These are phyloP conservation scores for Rhadina sibilatrix DNA, from an alignment of 2,113 vertebrate genomes.

Conservation along the genomic window DNA sequence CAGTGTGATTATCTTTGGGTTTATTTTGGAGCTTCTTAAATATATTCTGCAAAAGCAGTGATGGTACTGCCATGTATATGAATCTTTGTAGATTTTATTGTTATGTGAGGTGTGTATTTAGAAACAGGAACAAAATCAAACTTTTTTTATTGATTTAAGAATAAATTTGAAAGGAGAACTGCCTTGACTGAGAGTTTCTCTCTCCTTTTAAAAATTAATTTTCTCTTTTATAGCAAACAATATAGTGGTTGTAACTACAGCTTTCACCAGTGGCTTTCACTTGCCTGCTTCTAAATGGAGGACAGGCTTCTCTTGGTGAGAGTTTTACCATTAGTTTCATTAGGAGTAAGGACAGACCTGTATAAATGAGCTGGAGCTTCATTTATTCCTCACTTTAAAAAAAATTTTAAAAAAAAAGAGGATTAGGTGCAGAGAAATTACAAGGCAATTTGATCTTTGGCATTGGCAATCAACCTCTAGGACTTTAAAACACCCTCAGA, in stretches of 20 bases:
- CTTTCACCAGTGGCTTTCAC: background rate
- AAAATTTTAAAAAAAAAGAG: background rate
- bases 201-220: background rate
- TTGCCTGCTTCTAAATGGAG: background rate
- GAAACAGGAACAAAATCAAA: background rate
- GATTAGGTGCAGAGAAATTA: background rate
- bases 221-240: background rate
- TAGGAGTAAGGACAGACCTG: background rate
- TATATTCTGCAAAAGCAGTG: background rate
- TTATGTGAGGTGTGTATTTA: background rate
- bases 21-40: slow-evolving; percentile 3
- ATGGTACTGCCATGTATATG: background rate
- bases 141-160: background rate
- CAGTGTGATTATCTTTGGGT: background rate
- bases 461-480: background rate
- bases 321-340: background rate
- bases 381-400: background rate
- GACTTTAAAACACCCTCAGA: background rate
- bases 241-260: background rate
- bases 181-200: background rate
- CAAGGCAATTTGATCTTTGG: background rate
- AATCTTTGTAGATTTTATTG: background rate
- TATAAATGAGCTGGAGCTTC: background rate
- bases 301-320: background rate
- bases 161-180: background rate